phyloP scores from a whole-genome alignment of 1,140 invertebrate species.

The Lordiphosa mommai region DNA sequence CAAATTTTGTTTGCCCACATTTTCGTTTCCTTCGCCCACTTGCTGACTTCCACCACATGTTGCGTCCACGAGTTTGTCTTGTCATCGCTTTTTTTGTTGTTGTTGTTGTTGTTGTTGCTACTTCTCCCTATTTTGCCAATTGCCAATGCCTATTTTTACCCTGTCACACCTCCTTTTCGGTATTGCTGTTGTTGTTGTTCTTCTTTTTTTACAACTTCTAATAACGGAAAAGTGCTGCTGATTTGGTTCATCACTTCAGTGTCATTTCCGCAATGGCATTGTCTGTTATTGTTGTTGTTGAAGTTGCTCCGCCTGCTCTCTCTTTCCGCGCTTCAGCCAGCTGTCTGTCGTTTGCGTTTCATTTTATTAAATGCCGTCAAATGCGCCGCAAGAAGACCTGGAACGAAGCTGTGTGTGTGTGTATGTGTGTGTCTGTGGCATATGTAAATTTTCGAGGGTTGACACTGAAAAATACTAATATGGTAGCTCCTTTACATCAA shows the following conservation, averaged over 20 bases:
- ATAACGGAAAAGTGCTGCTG: constrained; percentile 72
- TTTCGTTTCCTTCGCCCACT: too few relatives aligned
- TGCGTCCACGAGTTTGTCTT: constrained; percentile 45
- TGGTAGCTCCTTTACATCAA: too few relatives aligned
- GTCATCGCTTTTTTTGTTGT: constrained; percentile 43
- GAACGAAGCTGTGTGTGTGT: constrained; percentile 33
- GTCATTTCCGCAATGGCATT: constrained; percentile 60
- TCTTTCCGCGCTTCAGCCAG: constrained; percentile 14
- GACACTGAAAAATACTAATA: too few relatives aligned
- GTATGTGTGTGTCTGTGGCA: constrained; percentile 15
- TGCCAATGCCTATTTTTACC: constrained; percentile 1
- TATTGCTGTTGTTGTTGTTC: not conserved
- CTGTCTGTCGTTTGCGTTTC: constrained; percentile 63
- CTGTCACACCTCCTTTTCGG: constrained; percentile 14
- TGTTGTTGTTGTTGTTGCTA: not conserved
- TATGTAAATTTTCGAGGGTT: constrained; percentile 47
- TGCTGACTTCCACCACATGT: constrained; percentile 27
- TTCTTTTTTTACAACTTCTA: constrained; percentile 63
- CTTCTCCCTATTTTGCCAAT: not conserved
- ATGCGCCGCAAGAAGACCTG: constrained; percentile 38
- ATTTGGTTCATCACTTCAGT: constrained; percentile 69
- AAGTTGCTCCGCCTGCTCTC: not conserved
- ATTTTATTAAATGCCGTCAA: constrained; percentile 73
- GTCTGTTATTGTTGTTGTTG: constrained; percentile 14
- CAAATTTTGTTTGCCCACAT: too few relatives aligned